Conservation (phyloP, 2,113 vertebrate genomes). For the Pavo muticus region DNA sequence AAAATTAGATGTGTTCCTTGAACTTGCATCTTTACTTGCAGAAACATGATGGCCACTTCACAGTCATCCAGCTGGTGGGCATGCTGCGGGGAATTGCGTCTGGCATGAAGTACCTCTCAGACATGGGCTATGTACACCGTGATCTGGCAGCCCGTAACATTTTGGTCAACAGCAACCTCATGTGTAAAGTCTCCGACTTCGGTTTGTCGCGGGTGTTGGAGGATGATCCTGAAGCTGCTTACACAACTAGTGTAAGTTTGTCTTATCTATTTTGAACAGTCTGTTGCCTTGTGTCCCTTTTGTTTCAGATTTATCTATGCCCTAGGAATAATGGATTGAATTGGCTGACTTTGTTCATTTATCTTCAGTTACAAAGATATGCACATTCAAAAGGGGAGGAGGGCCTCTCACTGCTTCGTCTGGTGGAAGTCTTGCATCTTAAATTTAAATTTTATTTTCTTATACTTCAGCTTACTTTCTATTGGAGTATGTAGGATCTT, state of each 20-base stretch:
- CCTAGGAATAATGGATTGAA: background rate
- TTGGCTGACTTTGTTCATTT: background rate
- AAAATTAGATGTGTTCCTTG: background rate
- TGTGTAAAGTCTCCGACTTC: conserved; percentile 86
- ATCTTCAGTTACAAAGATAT: background rate
- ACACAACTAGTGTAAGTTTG: conserved; percentile 85
- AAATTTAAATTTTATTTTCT: background rate
- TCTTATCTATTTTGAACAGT: background rate
- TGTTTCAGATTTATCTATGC: background rate
- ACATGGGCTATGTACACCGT: conserved; percentile 87
- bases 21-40: conserved; percentile 66
- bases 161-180: conserved; percentile 86
- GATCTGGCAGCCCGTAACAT: conserved; percentile 87
- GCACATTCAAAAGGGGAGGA: background rate
- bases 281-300: background rate
- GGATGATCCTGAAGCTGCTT: conserved; percentile 86
- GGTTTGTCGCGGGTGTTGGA: conserved; percentile 86
- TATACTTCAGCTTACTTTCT: background rate
- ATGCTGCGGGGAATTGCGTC: conserved; percentile 95
- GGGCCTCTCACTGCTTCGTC: background rate
- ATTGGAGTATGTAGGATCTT: background rate
- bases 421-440: background rate
- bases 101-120: conserved; percentile 87
- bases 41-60: conserved; percentile 96
- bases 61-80: conserved; percentile 94